These are phyloP conservation scores for Hartigia nigra DNA, from an alignment of 2,888 invertebrate species.

Conservation along the genomic window DNA sequence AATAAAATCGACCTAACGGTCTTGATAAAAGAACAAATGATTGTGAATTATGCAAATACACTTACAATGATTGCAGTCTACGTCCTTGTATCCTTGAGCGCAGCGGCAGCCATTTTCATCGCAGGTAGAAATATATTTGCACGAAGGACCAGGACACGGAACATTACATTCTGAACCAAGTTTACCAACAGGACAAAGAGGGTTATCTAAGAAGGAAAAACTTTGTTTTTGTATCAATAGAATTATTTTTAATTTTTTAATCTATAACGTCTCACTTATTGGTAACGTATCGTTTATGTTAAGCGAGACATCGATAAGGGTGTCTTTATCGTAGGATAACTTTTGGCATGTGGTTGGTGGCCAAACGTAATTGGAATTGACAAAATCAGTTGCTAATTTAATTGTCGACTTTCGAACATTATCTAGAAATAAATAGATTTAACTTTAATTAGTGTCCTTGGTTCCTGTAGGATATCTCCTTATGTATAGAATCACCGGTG, in stretches of 20 bases:
- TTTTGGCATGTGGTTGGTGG: constrained; percentile 42
- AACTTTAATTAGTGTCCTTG: too few species aligned
- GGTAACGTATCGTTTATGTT: too few species aligned
- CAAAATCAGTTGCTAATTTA: neutral
- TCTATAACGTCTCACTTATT: too few species aligned
- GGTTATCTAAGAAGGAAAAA: neutral
- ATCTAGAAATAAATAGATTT: too few species aligned
- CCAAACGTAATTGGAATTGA: constrained; percentile 21
- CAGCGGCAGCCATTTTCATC: constrained; percentile 39
- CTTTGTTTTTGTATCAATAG: too few species aligned
- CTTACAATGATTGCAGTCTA: constrained; percentile 30
- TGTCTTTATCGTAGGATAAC: constrained; percentile 31
- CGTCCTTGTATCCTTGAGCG: constrained; percentile 30
- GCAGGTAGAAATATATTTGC: constrained; percentile 31
- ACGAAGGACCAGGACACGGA: constrained; percentile 29
- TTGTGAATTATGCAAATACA: neutral
- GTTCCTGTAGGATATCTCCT: too few species aligned
- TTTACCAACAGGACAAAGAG: constrained; percentile 29
- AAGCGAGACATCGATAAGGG: constrained; percentile 15
- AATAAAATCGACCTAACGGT: neutral
- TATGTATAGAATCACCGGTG: constrained; percentile 10
- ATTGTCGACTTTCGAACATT: too few species aligned
- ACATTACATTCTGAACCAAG: constrained; percentile 36
- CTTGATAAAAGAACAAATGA: too few species aligned
- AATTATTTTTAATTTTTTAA: too few species aligned